Percentiles rank a stretch among this genome's conserved stretches.
Conservation (phyloP, 2,888 invertebrate species). For the Hydroisotoma schaefferi region DNA sequence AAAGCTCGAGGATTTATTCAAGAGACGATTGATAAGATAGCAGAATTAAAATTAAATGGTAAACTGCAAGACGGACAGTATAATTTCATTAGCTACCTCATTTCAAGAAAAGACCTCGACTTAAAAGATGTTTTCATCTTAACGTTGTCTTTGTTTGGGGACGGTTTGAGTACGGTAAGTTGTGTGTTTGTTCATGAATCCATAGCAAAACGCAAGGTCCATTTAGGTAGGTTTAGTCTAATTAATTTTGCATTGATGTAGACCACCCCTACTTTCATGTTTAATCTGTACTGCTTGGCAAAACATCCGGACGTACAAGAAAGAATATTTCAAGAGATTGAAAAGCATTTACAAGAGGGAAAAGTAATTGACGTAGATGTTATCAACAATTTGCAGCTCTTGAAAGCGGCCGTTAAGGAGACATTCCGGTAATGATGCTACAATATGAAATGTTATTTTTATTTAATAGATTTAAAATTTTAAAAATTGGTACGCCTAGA, state of each 20-base stretch:
- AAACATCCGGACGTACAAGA: slow-evolving; percentile 40
- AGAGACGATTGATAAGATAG: slow-evolving; percentile 51
- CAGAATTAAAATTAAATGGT: slow-evolving; percentile 48
- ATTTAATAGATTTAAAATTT: background rate
- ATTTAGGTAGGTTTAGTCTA: slow-evolving; percentile 2
- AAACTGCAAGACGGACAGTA: slow-evolving; percentile 51
- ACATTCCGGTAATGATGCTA: slow-evolving; percentile 53
- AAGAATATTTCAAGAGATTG: slow-evolving; percentile 52
- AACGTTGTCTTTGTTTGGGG: slow-evolving; percentile 56
- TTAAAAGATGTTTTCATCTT: slow-evolving; percentile 55
- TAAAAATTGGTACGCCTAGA: slow-evolving; percentile 38
- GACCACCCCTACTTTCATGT: slow-evolving; percentile 54
- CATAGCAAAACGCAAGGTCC: background rate
- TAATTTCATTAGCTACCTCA: slow-evolving; percentile 55
- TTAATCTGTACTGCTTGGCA: slow-evolving; percentile 50
- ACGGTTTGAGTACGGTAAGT: slow-evolving; percentile 57
- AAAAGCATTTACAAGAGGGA: slow-evolving; percentile 46
- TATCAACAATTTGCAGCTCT: slow-evolving; percentile 54
- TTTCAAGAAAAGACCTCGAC: slow-evolving; percentile 53
- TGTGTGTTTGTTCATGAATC: background rate
- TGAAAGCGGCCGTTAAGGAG: slow-evolving; percentile 65
- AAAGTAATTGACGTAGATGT: slow-evolving; percentile 52
- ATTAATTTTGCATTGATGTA: slow-evolving; percentile 44
- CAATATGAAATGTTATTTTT: background rate
- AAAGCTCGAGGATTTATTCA: slow-evolving; percentile 49